A percentile compares a stretch with the other conserved stretches of the same genome.
These are phyloP conservation scores for Acrobasis consociella DNA, from an alignment of 2,888 invertebrate genomes.

Conservation along the genomic window DNA sequence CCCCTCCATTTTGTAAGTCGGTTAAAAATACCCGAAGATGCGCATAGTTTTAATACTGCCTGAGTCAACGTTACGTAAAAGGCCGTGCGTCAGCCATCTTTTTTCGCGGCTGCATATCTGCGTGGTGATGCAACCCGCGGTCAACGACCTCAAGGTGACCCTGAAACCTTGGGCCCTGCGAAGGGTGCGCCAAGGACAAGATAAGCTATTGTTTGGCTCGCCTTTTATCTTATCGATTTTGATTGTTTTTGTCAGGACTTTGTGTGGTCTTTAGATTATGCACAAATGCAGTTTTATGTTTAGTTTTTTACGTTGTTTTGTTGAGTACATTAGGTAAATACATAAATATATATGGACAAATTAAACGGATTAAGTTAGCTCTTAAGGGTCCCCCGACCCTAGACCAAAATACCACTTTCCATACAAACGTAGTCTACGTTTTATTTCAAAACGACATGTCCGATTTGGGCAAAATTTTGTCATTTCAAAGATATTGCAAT, in stretches of 20 bases:
- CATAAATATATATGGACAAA: no score
- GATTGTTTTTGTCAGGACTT: conserved; percentile 21
- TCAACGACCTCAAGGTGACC: conserved; percentile 38
- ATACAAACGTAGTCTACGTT: no score
- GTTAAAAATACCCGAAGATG: background rate
- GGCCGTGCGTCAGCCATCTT: conserved; percentile 26
- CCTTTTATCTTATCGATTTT: conserved; percentile 19
- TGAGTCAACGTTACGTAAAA: conserved; percentile 27
- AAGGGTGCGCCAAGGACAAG: conserved; percentile 38
- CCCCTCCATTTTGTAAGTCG: no score
- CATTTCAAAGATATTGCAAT: no score
- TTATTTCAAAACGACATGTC: no score
- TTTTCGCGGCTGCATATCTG: conserved; percentile 28
- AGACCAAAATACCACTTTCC: no score
- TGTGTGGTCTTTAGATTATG: conserved; percentile 8
- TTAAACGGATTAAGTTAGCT: no score
- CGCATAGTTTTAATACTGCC: background rate
- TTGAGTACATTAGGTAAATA: no score
- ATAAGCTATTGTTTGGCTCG: conserved; percentile 14
- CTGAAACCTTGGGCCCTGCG: conserved; percentile 31
- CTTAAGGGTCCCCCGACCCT: no score
- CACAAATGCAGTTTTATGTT: no score
- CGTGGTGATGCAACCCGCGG: conserved; percentile 36
- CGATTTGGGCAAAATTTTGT: no score
- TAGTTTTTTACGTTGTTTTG: no score